These are phyloP conservation scores for Spinus pinus DNA, from an alignment of 2,797 vertebrate genomes.

Conservation along the genomic window DNA sequence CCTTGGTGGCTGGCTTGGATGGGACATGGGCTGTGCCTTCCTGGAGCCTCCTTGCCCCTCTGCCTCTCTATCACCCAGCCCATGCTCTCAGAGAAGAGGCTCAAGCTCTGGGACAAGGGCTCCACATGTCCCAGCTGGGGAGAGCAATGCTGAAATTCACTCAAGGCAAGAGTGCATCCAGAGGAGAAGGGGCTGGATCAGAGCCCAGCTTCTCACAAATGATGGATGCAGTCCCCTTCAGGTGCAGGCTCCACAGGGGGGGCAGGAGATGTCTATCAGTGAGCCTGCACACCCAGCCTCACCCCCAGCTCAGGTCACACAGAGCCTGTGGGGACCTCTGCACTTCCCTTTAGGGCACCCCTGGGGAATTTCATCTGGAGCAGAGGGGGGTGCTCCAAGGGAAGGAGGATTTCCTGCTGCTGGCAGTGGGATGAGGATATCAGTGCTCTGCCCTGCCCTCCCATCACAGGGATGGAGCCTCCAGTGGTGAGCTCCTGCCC, in stretches of 20 bases:
- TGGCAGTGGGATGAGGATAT: neutral
- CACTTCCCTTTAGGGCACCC: neutral
- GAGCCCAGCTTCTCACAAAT: neutral
- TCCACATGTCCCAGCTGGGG: neutral
- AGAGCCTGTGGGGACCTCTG: neutral
- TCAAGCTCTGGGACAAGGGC: neutral
- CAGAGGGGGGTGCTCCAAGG: neutral
- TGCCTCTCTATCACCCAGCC: neutral
- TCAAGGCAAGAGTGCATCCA: rapidly evolving
- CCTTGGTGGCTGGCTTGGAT: neutral
- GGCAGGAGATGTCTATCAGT: neutral
- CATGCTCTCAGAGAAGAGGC: neutral
- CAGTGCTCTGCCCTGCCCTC: neutral
- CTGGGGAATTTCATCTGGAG: neutral
- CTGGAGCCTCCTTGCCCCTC: neutral
- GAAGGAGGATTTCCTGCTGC: neutral
- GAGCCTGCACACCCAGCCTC: neutral
- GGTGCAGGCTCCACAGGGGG: rapidly evolving
- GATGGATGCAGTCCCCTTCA: neutral
- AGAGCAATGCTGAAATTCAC: neutral
- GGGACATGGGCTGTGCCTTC: rapidly evolving
- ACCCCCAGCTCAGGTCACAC: rapidly evolving
- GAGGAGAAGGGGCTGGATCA: neutral
- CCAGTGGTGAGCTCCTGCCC: neutral
- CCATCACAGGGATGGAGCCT: neutral